phyloP scores from a whole-genome alignment of 2,888 invertebrate species.

The Lithophane socia region DNA sequence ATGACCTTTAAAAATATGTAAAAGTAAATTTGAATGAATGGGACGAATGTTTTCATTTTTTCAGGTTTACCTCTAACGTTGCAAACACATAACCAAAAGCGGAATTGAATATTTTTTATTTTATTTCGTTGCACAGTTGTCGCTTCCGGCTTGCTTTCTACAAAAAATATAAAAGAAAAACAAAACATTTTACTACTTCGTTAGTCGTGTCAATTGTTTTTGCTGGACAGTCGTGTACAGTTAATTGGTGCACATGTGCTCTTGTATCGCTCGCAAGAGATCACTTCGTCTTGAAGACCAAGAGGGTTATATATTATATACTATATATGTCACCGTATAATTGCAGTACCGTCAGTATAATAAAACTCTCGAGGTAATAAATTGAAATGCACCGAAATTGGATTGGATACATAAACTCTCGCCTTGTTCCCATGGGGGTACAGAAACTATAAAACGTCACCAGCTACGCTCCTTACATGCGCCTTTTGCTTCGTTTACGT shows the following conservation, averaged over 20 bases:
- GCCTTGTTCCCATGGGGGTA: too few species aligned
- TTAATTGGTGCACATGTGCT: neutral
- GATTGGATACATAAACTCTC: neutral
- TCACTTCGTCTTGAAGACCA: neutral
- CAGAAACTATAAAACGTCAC: too few species aligned
- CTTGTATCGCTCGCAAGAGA: neutral
- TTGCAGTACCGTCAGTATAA: neutral
- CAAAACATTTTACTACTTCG: slow-evolving; percentile 13
- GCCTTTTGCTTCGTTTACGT: too few species aligned
- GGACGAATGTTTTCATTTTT: slow-evolving; percentile 18
- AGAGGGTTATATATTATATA: neutral
- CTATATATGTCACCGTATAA: neutral
- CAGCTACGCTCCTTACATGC: too few species aligned
- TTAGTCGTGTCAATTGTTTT: slow-evolving; percentile 15
- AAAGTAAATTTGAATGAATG: slow-evolving; percentile 11
- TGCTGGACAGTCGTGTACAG: neutral
- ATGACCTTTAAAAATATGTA: neutral
- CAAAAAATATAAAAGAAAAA: slow-evolving; percentile 31
- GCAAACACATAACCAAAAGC: slow-evolving; percentile 29
- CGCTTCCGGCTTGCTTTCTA: slow-evolving; percentile 30
- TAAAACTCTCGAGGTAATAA: neutral
- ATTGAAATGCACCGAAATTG: neutral
- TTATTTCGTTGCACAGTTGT: slow-evolving; percentile 23
- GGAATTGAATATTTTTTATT: slow-evolving; percentile 40
- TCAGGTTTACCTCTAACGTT: slow-evolving; percentile 34